Conservation (phyloP, 2,888 invertebrate species). For the Amaurobius ferox region DNA sequence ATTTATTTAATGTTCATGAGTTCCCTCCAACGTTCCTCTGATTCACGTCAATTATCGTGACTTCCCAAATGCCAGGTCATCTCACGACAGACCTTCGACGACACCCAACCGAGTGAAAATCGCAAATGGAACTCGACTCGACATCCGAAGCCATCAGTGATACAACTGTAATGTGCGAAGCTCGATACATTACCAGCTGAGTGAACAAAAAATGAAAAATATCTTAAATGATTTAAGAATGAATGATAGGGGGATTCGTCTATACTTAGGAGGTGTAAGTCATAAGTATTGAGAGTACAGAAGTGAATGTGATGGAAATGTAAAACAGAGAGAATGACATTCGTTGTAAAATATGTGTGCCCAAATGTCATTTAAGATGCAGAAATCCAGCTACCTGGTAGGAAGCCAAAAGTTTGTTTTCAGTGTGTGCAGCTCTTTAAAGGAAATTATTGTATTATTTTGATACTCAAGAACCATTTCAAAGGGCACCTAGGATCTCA, state of each 20-base stretch:
- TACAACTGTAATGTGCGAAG: slow-evolving; percentile 23
- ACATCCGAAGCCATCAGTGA: background rate
- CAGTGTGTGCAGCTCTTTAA: no score
- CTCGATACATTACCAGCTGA: slow-evolving; percentile 20
- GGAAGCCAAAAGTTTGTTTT: no score
- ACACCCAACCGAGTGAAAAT: background rate
- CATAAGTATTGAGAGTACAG: no score
- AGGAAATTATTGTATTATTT: no score
- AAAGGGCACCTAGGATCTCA: no score
- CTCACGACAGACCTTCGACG: slow-evolving; percentile 7
- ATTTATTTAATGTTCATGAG: background rate
- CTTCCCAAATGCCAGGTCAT: background rate
- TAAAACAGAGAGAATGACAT: no score
- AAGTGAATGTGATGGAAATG: no score
- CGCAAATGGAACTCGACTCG: background rate
- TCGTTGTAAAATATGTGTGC: no score
- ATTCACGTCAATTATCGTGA: background rate
- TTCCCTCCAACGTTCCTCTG: background rate
- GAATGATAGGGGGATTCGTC: background rate
- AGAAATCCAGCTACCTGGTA: no score
- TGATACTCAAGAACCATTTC: no score
- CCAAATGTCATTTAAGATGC: no score
- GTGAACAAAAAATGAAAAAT: background rate
- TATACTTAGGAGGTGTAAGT: no score
- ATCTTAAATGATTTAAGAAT: slow-evolving; percentile 24